These are phyloP conservation scores for Apistogramma diplotaenia DNA, from an alignment of 2,113 vertebrate genomes.

Conservation along the genomic window DNA sequence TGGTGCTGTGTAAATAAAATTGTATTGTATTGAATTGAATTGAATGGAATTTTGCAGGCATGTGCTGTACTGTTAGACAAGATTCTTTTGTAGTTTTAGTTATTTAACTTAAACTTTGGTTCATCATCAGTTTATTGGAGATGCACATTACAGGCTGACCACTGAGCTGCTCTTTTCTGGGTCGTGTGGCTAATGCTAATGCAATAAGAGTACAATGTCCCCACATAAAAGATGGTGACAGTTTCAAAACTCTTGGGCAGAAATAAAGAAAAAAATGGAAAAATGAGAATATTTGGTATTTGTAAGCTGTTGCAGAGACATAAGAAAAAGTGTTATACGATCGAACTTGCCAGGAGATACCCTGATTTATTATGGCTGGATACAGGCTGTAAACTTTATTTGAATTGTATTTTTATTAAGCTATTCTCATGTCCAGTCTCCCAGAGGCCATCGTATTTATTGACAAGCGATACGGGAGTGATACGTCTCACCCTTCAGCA, in stretches of 20 bases:
- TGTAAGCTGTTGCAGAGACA: neutral
- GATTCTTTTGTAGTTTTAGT: no score
- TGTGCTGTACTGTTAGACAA: no score
- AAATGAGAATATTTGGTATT: neutral
- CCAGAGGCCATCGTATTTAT: slow-evolving; percentile 45
- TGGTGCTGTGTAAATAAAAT: no score
- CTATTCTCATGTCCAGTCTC: slow-evolving; percentile 33
- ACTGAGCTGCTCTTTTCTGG: no score
- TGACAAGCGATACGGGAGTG: slow-evolving; percentile 47
- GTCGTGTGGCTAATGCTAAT: no score
- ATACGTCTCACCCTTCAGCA: slow-evolving; percentile 50
- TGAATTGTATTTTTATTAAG: slow-evolving; percentile 60
- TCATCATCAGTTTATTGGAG: no score
- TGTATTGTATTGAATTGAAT: no score
- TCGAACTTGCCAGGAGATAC: neutral
- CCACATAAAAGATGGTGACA: neutral
- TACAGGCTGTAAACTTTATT: slow-evolving; percentile 31
- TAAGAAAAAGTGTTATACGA: neutral
- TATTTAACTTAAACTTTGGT: no score
- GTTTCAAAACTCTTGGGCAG: neutral
- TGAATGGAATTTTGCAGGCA: no score
- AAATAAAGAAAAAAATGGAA: no score
- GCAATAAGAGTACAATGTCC: neutral
- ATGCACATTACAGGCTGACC: no score
- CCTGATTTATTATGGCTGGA: slow-evolving; percentile 29